Percentiles rank a stretch among this genome's conserved stretches.
Evolutionary conservation across 2,797 vertebrate species (phyloP).

Genomic region (Trichosurus vulpecula): DNA sequence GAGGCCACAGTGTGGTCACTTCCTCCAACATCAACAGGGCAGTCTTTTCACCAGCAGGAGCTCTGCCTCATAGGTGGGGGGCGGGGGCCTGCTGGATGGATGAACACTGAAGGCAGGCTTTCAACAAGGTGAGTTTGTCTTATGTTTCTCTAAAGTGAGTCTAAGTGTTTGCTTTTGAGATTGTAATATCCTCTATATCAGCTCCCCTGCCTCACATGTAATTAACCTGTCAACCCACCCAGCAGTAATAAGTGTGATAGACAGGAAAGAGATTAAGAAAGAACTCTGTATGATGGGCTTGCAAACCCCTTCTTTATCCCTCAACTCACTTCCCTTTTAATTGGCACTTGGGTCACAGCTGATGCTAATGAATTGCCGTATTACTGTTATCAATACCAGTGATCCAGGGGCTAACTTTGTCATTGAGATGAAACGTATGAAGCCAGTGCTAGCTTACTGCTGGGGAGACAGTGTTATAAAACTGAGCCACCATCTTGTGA

Average conservation of each 20-base stretch:
- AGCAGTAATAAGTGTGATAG: constrained; percentile 86
- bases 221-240: constrained; percentile 88
- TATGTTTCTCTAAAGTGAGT: constrained; percentile 85
- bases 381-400: constrained; percentile 81
- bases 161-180: constrained; percentile 86
- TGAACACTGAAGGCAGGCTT: constrained; percentile 79
- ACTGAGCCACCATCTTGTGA: constrained; percentile 52
- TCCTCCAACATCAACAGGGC: neutral
- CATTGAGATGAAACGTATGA: constrained; percentile 76
- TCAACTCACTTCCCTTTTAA: constrained; percentile 84
- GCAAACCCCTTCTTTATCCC: constrained; percentile 81
- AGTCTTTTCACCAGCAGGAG: constrained; percentile 19
- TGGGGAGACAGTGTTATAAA: constrained; percentile 50
- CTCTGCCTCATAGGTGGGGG: constrained; percentile 38
- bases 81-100: constrained; percentile 64
- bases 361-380: constrained; percentile 83
- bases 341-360: constrained; percentile 82
- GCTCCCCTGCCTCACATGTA: constrained; percentile 84
- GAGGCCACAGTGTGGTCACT: neutral
- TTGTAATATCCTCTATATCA: constrained; percentile 85
- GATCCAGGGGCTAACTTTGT: constrained; percentile 77
- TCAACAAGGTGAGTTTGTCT: constrained; percentile 83
- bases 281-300: constrained; percentile 81
- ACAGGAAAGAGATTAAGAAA: constrained; percentile 83
- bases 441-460: constrained; percentile 39